Percentiles rank a stretch among this genome's conserved stretches.
Conservation (phyloP, 1,140 invertebrate species). For the Acromyrmex charruanus region DNA sequence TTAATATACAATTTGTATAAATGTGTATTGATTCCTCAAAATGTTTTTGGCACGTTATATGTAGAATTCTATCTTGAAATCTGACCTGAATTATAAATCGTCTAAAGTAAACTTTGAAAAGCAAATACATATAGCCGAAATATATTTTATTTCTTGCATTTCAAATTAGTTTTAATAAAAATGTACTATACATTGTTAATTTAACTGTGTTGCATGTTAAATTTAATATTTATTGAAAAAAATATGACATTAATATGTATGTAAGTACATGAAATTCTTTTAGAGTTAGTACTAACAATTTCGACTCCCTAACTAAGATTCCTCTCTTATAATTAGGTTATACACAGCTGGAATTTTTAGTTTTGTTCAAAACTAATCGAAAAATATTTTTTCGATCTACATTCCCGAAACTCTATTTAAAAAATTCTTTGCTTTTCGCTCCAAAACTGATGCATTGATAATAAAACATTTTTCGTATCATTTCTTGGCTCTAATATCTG, state of each 20-base stretch:
- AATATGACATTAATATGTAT: background rate
- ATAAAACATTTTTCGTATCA: slow-evolving; percentile 10
- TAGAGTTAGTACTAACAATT: background rate
- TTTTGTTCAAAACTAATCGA: background rate
- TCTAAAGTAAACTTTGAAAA: background rate
- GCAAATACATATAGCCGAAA: background rate
- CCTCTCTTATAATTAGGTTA: background rate
- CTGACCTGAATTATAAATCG: background rate
- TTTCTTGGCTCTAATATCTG: slow-evolving; percentile 3
- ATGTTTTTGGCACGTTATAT: background rate
- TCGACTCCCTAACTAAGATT: background rate
- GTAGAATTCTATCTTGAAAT: background rate
- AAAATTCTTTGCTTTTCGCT: background rate
- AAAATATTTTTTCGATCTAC: background rate
- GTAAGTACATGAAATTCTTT: background rate
- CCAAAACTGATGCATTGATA: background rate
- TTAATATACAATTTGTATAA: background rate
- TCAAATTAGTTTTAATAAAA: background rate
- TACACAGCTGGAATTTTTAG: background rate
- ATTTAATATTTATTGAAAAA: slow-evolving; percentile 1
- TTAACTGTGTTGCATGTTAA: background rate
- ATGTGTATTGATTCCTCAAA: background rate
- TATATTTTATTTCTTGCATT: background rate
- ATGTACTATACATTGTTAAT: background rate
- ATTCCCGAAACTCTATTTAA: background rate